Percentiles rank a stretch among this genome's conserved stretches.
phyloP scores from a whole-genome alignment of 2,888 invertebrate species.

The Dryobota labecula region DNA sequence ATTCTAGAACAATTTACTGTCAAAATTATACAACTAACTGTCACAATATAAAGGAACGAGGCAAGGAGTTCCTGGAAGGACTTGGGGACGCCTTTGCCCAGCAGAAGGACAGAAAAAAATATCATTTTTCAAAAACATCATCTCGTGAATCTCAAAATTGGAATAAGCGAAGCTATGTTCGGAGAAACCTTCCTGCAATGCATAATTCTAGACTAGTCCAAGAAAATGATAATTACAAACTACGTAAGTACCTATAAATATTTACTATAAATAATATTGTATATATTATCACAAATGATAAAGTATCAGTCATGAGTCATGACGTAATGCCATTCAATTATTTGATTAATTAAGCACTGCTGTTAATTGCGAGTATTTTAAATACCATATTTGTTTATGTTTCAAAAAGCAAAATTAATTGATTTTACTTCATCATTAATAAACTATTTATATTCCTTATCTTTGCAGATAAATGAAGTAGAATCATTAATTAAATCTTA shows the following conservation, averaged over 20 bases:
- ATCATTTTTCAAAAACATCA: neutral
- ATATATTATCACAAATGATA: slow-evolving; percentile 36
- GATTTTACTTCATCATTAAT: slow-evolving; percentile 31
- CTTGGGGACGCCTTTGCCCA: neutral
- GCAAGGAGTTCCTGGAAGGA: neutral
- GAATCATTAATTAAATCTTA: slow-evolving; percentile 18
- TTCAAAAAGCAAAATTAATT: slow-evolving; percentile 26
- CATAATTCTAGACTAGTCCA: neutral
- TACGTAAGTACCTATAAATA: slow-evolving; percentile 7
- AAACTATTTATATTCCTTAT: slow-evolving; percentile 13
- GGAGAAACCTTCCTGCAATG: neutral
- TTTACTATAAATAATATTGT: neutral
- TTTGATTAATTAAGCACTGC: slow-evolving; percentile 31
- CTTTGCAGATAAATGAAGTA: slow-evolving; percentile 2
- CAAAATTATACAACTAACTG: neutral
- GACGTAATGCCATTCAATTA: slow-evolving; percentile 24
- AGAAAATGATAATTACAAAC: neutral
- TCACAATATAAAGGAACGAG: neutral
- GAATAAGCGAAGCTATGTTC: neutral
- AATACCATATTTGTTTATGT: slow-evolving; percentile 6
- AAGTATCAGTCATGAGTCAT: slow-evolving; percentile 25
- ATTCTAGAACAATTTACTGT: neutral
- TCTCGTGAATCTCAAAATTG: too few relatives aligned
- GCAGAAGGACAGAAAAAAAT: neutral
- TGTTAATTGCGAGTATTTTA: slow-evolving; percentile 28